Base-by-base conservation (phyloP, 2,113 vertebrate species). In the Cyprinodon tularosa region DNA sequence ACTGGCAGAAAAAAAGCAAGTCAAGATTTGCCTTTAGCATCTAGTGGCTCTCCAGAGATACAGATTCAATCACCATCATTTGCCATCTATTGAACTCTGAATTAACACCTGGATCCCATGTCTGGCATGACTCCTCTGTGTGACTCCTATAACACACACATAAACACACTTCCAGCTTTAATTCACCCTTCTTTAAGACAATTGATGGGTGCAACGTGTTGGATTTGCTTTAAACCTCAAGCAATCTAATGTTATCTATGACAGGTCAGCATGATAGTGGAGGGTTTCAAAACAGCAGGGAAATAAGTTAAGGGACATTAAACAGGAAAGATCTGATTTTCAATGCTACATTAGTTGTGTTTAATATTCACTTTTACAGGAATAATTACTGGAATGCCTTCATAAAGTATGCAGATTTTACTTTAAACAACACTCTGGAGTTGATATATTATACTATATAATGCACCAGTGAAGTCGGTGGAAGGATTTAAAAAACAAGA, bases 181-280 rank as follows among this genome's bases (percentile, higher is more conserved):
- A 81, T 69, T 91, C 78, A 62, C 74, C 50, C 50, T 76, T 60
- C 63, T 81, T 84, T 68, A 65, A 76, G 80, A 76, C 70, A 86
- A 83, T 91, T 83, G 88, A 66, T 6, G 9, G 47, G 77, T 67
- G 68, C 68, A 40, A 39, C 69, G 38, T 38, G 68, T 39, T 74
- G 74, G 72, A 50, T 68, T 65, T 29, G 70, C 37, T 72, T 79
- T 67, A 57, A 65, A 71, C 67, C 59, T 15, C 38, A 15, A 11
- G 20, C 42, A 79, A 72, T 68, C 4, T 63, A 68, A 74, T 85
- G 6, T 68, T 38, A 74, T 80, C 53, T 40, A 53, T 74, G 72
- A 44, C 68, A 77, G 65, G 66, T 65, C 71, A 57, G 29, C 48
- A 42, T 79, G 68, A 42, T 72, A 60, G 67, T 60, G 62, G 62